Evolutionary conservation across 2,797 vertebrate species (phyloP), one percentile per base, ranked within the genome.

Genomic region (Scarus forsteni): DNA sequence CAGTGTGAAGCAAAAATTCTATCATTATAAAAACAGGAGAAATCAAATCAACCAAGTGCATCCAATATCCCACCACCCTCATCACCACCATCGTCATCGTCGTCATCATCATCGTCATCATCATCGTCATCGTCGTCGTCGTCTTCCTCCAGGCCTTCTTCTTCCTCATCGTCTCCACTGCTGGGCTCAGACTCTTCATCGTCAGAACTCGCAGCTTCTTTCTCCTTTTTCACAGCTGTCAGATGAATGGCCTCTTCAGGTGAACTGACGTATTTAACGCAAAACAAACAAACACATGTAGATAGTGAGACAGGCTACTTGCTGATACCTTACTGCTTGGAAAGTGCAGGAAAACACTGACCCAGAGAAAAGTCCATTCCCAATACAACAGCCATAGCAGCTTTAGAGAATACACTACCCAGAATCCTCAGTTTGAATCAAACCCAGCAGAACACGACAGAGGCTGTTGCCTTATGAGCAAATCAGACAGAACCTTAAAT

Each of bases 221-320:
- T 79, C 59, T 45, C 16, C 54, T 60, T 59, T 18, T 14, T 48
- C 62, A 63, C 0, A 27, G 35, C 8, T 36, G 10, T 74, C 55
- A 92, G 85, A 48, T 86, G 86, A 66, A 73, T 27, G 0, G 79
- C 80, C 75, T 92, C 89, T 52, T 73, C 80, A 3, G 54, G 70
- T 71, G 63, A 66, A 77, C 91, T 90, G 82, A 74, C 8, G 12
- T 48, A 48, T 35, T 42, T 40, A 10, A 42, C 3, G 27, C 19
- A 55, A 12, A 40, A 16, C 27, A 53, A 7, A 35, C 43, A 54
- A 14, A 60, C 45, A 84, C 14, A 59, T 2, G 19, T 9, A 62
- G 35, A 80, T 45, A 66, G 62, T 66, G 62, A 84, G 71, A 75
- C 16, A 18, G 16, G 36, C 18, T 14, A n/a, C 35, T 61, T 10